Base-by-base conservation (phyloP, 35 echinoderm and acorn worm species). In the Heliocidaris erythrogramma region DNA sequence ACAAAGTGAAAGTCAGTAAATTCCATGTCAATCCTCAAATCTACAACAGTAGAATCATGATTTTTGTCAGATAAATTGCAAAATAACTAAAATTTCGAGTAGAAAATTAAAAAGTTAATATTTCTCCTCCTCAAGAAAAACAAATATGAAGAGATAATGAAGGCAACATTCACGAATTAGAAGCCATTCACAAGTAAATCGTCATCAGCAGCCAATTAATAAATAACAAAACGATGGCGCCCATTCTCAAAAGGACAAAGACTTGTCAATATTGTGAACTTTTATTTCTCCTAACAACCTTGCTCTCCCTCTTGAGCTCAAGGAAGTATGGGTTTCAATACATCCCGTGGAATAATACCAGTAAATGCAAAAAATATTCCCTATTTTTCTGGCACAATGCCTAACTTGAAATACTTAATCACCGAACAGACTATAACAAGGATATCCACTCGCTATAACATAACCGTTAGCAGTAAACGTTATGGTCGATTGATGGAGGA, bases 391-490 rank as follows among this genome's bases (percentile, higher is more conserved):
- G 65, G 65, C 65, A 78, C 65, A 78, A 78, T 78, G 65, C 65
- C 65, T n/a, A 56, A 78, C 65, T 78, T 78, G 6, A n/a, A 78
- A 78, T 18, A 78, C 65, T 78, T 78, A 78, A 78, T 78, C 65
- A 78, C 65, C 65, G 65, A 78, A 78, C 7, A 78, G 65, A 78
- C 65, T n/a, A 78, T 78, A 78, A 78, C 65, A 78, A 78, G 65
- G 65, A 78, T 78, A 78, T 78, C 65, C 65, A 78, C 17, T 27
- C 65, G n/a, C 18, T 78, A 78, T 78, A 78, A 78, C 65, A 78
- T 78, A 78, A 78, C 65, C 8, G 17, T 78, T 78, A 78, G 27
- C 65, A 78, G 65, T 24, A 78, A 78, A 78, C 65, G 65, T 78
- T 78, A 78, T 78, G 65, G 65, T 78, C 18, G 65, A 78, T 78